Evolutionary conservation across 2,113 vertebrate genomes (phyloP), one percentile per base, ranked within the genome.

Genomic region (Sitta europaea): DNA sequence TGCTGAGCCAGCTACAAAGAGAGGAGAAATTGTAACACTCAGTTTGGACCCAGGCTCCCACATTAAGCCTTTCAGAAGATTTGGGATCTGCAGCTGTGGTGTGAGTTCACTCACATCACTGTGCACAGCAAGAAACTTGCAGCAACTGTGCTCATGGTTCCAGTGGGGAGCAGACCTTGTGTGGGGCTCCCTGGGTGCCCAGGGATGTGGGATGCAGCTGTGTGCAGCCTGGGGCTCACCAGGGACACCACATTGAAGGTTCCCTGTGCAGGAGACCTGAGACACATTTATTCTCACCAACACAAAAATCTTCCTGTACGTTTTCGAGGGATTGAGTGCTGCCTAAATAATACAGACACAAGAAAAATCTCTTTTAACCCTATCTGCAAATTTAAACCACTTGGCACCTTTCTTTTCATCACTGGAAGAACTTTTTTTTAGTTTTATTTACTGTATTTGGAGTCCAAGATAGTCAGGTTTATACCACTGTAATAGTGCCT

Each of bases 191-290:
- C 36, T 45, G 16, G 4, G 59, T 70, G n/a, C 12, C 70, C n/a
- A 43, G n/a, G n/a, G n/a, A n/a, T 74, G 28, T 24, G 16, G 38
- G 67, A 92, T 85, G 54, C 53, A 82, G 57, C 70, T 61, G 42
- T 2, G 0, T 48, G 50, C 27, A 73, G 47, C 47, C 33, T 71
- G 61, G 0, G 0, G 24, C 40, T 63, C 24, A 51, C 33, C 55
- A n/a, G 67, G 59, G 47, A 66, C n/a, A 47, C 35, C 19, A 18
- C 0, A 0, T 43, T 58, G 71, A 63, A 35, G 53, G 15, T 92
- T 65, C 33, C 8, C 13, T 40, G 4, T 10, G 27, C 73, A 81
- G 13, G 17, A 88, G 5, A 45, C 92, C 88, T 28, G 47, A 86
- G 54, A 74, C 4, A 31, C 12, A 36, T 50, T 71, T 72, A 24